Conservation (phyloP, 1,140 invertebrate species). For the Hylaeus anthracinus region DNA sequence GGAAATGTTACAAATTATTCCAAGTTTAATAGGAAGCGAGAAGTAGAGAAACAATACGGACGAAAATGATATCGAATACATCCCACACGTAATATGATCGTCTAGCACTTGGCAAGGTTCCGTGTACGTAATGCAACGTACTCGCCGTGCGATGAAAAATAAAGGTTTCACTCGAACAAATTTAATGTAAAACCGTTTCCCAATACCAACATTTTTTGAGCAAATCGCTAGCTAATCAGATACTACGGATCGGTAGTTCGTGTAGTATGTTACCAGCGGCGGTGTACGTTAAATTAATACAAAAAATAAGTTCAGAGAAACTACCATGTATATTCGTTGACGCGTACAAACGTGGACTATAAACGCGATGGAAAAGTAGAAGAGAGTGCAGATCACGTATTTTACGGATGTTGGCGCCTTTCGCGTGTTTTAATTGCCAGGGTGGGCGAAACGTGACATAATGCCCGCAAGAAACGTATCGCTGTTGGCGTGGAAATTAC, state of each 20-base stretch:
- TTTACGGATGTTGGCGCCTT: constrained; percentile 1
- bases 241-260: constrained; percentile 15
- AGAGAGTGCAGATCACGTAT: background rate
- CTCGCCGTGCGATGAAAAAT: constrained; percentile 5
- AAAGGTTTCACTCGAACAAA: constrained; percentile 35
- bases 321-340: background rate
- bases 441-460: background rate
- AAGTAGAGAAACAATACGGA: constrained; percentile 17
- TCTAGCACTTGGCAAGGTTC: constrained; percentile 44
- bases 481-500: background rate
- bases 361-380: background rate
- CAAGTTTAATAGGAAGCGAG: constrained; percentile 50
- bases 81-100: constrained; percentile 45
- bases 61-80: constrained; percentile 49
- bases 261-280: background rate
- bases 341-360: background rate
- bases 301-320: background rate
- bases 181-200: constrained; percentile 42
- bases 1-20: constrained; percentile 12
- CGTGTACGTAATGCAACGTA: constrained; percentile 51
- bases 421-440: constrained; percentile 21
- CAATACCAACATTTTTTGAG: constrained; percentile 23
- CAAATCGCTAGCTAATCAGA: constrained; percentile 28
- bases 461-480: background rate
- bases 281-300: constrained; percentile 2